Evolutionary conservation across 2,888 invertebrate species (phyloP), one percentile per base, ranked within the genome.

Genomic region (Thereva nobilitata): DNA sequence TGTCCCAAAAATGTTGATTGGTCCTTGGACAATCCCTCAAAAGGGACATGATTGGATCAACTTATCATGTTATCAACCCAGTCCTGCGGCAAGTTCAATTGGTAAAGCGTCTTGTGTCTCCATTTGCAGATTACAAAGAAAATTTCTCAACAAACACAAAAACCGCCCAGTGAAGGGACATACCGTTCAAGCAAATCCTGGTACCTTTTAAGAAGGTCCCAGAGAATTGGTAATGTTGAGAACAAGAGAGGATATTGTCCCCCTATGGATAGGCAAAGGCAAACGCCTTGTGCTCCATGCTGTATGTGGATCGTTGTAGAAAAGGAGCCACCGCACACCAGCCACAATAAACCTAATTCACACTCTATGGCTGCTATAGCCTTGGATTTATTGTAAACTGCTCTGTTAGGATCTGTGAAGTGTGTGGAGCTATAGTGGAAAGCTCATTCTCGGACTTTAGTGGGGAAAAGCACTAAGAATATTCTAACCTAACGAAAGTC

Each of bases 341-440:
- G 49, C 68, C 64, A 59, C 68, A 68, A 68, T 66, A 63, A 57
- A 66, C 66, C 68, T 68, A 68, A 68, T 68, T 68, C 68, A 64
- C 68, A 67, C 68, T 68, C 64, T 63, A 64, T 59, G 68, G 68
- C 35, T 59, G 57, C 47, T 59, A 59, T 59, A 59, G 45, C 23
- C 47, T 38, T 53, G 67, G 66, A 68, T 68, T 68, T 67, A 68
- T 68, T 41, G 68, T 41, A 65, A 55, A 47, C 65, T 37, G 55
- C 65, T 40, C 9, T 40, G 47, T 37, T 35, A 47, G 47, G 57
- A 59, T 59, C 57, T 59, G 57, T 59, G 47, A 47, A 59, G 57
- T 59, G 41, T 59, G 57, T 47, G 12, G 47, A 47, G 38, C 57
- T 59, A 44, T 44, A 47, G 37, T 59, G 47, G 47, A 59, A 59